Conservation (phyloP, 2,113 vertebrate species). For the Hipposideros armiger region DNA sequence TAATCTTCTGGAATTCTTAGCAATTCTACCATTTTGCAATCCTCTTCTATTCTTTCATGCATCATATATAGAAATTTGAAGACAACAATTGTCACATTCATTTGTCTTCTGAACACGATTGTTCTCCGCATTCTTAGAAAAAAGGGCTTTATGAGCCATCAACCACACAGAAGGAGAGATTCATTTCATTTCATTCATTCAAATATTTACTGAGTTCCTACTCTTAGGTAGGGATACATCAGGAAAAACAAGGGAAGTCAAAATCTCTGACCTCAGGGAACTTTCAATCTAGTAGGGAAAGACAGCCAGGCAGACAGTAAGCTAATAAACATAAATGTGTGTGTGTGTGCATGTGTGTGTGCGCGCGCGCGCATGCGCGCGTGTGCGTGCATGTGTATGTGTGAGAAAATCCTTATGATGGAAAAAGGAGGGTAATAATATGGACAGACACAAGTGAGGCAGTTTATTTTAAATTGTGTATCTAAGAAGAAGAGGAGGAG, state of each 20-base stretch:
- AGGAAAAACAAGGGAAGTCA: not conserved
- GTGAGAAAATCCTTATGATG: not conserved
- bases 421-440: not conserved
- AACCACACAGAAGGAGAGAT: not conserved
- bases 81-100: not conserved
- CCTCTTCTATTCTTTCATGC: not conserved
- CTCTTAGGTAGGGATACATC: not conserved
- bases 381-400: no score
- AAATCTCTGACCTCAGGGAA: not conserved
- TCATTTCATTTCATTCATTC: not conserved
- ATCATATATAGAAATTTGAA: not conserved
- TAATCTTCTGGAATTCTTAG: slow-evolving; percentile 7
- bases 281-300: not conserved
- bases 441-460: not conserved
- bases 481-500: not conserved
- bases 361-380: no score
- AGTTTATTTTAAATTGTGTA: not conserved
- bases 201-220: not conserved
- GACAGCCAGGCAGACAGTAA: not conserved
- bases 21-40: not conserved
- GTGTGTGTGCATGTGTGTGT: not conserved
- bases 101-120: not conserved
- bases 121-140: not conserved
- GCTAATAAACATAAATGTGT: not conserved
- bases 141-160: not conserved